Conservation (phyloP, 2,797 vertebrate species). For the Fistularia commersonii region DNA sequence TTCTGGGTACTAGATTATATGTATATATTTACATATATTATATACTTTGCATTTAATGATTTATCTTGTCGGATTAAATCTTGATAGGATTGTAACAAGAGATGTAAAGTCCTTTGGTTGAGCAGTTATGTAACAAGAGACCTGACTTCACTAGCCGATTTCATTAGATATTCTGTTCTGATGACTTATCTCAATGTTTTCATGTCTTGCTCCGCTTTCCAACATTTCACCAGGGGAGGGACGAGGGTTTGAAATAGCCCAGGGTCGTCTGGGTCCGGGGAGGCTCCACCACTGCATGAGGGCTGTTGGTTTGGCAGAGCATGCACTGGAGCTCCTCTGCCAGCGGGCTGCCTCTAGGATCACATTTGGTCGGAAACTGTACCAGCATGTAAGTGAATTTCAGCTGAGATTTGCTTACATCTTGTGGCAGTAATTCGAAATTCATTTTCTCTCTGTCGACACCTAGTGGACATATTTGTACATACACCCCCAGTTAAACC, state of each 20-base stretch:
- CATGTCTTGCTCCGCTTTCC: no score
- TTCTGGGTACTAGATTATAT: slow-evolving; percentile 79
- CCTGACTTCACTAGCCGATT: no score
- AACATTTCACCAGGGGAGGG: slow-evolving; percentile 80
- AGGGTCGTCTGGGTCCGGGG: slow-evolving; percentile 88
- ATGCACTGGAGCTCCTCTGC: slow-evolving; percentile 84
- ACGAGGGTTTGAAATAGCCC: slow-evolving; percentile 90
- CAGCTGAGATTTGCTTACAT: neutral
- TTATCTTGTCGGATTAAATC: neutral
- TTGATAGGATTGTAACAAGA: no score
- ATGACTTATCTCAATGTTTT: no score
- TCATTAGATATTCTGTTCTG: no score
- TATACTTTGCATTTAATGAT: neutral
- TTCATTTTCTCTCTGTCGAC: slow-evolving; percentile 22
- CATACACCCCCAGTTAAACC: neutral
- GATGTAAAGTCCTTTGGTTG: neutral
- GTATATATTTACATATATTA: neutral
- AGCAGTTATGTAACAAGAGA: no score
- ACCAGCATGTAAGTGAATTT: slow-evolving; percentile 79
- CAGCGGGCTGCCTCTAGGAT: slow-evolving; percentile 72
- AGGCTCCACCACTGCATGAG: slow-evolving; percentile 95
- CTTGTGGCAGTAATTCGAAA: neutral
- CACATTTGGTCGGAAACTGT: slow-evolving; percentile 86
- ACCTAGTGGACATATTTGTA: slow-evolving; percentile 33
- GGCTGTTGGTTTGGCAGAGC: slow-evolving; percentile 80